These are phyloP conservation scores for Matsumurasca onukii DNA, from an alignment of 1,140 invertebrate species.

Conservation along the genomic window DNA sequence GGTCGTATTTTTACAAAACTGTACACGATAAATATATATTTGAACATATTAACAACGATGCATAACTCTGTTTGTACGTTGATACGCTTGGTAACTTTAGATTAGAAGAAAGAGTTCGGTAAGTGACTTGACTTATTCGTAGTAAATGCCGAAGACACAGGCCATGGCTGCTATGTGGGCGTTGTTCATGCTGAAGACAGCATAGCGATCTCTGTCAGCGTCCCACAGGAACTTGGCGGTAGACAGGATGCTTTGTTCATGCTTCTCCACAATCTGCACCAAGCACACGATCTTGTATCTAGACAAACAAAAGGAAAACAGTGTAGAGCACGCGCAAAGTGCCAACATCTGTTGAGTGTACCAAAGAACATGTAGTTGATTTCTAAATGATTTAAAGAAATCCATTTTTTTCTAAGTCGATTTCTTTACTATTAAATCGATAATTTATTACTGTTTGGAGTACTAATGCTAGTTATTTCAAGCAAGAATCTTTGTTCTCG, in stretches of 20 bases:
- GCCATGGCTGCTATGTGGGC: constrained; percentile 7
- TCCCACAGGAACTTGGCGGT: constrained; percentile 48
- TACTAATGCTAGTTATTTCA: not conserved
- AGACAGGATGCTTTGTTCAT: constrained; percentile 45
- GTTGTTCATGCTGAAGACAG: constrained; percentile 16
- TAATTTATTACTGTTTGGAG: not conserved
- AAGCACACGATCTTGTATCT: constrained; percentile 48
- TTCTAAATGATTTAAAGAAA: no score
- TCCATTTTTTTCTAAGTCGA: no score
- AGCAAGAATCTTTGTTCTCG: not conserved
- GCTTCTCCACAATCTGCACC: constrained; percentile 48
- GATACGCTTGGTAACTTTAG: no score
- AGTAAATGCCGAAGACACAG: constrained; percentile 15
- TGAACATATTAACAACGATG: no score
- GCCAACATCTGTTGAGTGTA: no score
- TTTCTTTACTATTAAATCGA: no score
- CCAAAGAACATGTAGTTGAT: no score
- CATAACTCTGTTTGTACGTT: no score
- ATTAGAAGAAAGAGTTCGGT: no score
- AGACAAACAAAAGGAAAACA: constrained; percentile 30
- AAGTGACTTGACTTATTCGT: constrained; percentile 4
- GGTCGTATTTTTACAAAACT: no score
- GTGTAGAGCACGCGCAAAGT: not conserved
- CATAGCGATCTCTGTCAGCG: constrained; percentile 46
- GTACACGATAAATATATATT: no score